Evolutionary conservation across 2,888 invertebrate species (phyloP).

Genomic region (Nineta flava): DNA sequence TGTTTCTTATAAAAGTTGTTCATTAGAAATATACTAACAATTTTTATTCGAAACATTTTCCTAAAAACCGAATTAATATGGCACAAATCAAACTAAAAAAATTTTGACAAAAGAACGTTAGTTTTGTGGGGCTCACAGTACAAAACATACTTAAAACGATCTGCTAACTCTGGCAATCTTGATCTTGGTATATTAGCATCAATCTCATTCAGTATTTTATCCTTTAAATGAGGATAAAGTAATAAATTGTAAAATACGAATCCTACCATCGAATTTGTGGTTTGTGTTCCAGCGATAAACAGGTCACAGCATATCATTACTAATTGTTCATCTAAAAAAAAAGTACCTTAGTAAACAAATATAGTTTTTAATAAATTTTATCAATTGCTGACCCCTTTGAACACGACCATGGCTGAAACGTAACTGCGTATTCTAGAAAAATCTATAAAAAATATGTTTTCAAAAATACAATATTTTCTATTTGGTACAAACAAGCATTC

Average conservation of each 20-base stretch:
- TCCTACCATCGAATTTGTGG: slow-evolving; percentile 44
- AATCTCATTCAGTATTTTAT: slow-evolving; percentile 37
- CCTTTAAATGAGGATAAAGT: slow-evolving; percentile 38
- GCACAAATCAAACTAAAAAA: not conserved
- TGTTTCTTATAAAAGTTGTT: too few relatives aligned
- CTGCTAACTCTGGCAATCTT: slow-evolving; percentile 28
- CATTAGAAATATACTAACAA: too few relatives aligned
- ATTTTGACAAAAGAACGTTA: not conserved
- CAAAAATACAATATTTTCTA: too few relatives aligned
- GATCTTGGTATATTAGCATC: slow-evolving; percentile 26
- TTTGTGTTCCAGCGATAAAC: slow-evolving; percentile 48
- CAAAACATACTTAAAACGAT: slow-evolving; percentile 27
- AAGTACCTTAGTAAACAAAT: too few relatives aligned
- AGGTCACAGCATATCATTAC: slow-evolving; percentile 48
- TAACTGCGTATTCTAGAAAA: too few relatives aligned
- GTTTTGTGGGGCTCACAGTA: not conserved
- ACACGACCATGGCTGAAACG: too few relatives aligned
- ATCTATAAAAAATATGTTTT: too few relatives aligned
- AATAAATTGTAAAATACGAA: slow-evolving; percentile 43
- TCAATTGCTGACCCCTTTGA: too few relatives aligned
- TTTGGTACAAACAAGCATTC: too few relatives aligned
- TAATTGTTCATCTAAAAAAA: slow-evolving; percentile 44
- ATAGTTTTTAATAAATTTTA: too few relatives aligned
- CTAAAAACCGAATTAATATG: too few relatives aligned
- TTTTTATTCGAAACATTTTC: too few relatives aligned